phyloP scores from a whole-genome alignment of 2,113 vertebrate genomes.

The Willisornis vidua region DNA sequence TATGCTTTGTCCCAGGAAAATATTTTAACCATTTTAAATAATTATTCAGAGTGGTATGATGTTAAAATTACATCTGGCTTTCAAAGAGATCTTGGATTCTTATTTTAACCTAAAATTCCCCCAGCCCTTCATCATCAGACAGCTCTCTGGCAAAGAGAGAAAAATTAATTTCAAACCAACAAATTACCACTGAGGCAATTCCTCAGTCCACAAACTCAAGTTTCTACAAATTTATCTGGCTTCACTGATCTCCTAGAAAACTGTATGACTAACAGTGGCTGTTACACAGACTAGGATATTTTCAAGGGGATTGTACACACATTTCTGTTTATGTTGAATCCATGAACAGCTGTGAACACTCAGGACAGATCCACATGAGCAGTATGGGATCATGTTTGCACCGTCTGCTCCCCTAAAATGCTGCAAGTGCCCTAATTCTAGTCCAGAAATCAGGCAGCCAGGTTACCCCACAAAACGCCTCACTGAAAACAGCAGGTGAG shows the following conservation, averaged over 20 bases:
- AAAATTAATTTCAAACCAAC: neutral
- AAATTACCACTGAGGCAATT: neutral
- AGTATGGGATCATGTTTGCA: neutral
- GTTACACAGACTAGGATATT: neutral
- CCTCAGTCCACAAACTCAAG: neutral
- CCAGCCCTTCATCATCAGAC: neutral
- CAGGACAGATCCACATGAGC: neutral
- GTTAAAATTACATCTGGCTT: neutral
- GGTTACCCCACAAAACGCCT: neutral
- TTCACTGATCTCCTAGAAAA: neutral
- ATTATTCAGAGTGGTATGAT: neutral
- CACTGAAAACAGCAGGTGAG: neutral
- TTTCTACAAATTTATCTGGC: neutral
- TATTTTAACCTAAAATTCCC: constrained; percentile 23
- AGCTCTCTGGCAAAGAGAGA: neutral
- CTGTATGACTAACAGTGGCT: neutral
- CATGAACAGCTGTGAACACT: neutral
- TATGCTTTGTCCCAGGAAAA: constrained; percentile 2
- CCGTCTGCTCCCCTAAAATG: neutral
- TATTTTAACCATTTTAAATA: neutral
- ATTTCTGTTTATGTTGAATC: neutral
- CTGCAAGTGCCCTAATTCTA: neutral
- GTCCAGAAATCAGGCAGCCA: neutral
- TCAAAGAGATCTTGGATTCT: neutral
- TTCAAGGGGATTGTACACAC: neutral